Base-by-base conservation (phyloP, 2,888 invertebrate genomes). In the Lasioglossum villosulum region DNA sequence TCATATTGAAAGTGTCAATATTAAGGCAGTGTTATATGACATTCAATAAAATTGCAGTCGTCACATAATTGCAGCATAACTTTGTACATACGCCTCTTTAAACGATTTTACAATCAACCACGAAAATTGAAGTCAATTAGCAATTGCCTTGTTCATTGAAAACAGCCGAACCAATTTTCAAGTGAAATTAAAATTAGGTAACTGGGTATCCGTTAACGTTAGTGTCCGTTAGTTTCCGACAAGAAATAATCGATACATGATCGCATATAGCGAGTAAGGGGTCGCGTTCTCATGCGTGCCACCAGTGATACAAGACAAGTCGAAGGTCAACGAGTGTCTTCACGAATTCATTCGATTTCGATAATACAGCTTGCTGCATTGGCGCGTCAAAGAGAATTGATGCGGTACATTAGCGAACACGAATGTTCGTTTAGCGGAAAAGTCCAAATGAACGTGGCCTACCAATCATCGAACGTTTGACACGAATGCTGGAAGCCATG, bases 381-480 rank as follows among this genome's bases (percentile, higher is more conserved):
- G 37, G 23, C 16, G 23, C n/a, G 37, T 68, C 68, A 68, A 37
- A n/a, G 12, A 34, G 23, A 68, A 68, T 23, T 68, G 34, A 68
- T 68, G 68, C 0, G 23, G 68, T 23, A 34, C 68, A 68, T 68
- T 68, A 68, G 37, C 68, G 68, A 37, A 68, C 68, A 68, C 37
- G 68, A 68, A 37, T 68, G 37, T 37, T n/a, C 37, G 37, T 68
- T 68, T 68, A 68, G 1, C 23, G 68, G 37, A 68, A 68, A 68
- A 68, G 68, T 68, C 68, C 68, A 34, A 23, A 68, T 34, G 68
- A 68, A 34, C 30, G 72, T 72, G 42, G 72, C 30, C 42, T 45
- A 72, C 72, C 27, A 48, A 68, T 68, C 45, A 45, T 72, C 72
- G 72, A 27, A 72, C 45, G 45, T 72, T 42, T 72, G 42, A 68